Base-by-base conservation (phyloP, 2,888 invertebrate species). In the Troides aeacus region DNA sequence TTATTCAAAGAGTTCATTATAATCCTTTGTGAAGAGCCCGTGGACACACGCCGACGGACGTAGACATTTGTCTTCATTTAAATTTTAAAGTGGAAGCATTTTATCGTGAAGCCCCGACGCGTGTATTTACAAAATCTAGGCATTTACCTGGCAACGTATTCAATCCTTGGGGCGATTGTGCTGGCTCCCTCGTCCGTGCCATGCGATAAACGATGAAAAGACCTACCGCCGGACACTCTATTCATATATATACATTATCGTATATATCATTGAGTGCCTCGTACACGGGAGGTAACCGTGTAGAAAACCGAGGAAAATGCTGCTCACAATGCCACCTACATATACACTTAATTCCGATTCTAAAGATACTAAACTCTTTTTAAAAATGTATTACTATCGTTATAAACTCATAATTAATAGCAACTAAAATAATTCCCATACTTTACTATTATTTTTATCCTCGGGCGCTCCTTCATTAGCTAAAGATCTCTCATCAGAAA, bases 121-220 rank as follows among this genome's bases (percentile, higher is more conserved):
- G 73, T 74, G 76, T 80, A 82, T 82, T 81, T 79, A 77, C 79
- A 79, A 81, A 76, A 74, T 73, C 74, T 70, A 76, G 77, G 73
- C 78, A 79, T 81, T 81, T 85, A 86, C 85, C 82, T 83, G 80
- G 73, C 73, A 75, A 71, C 72, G 80, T 77, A 70, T 70, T 70
- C 70, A 70, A 84, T 88, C 77, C 76, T 72, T 72, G 76, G 75
- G 72, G 71, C 81, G 79, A 85, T 88, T 89, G 86, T 88, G 83
- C 77, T 73, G 75, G 79, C 79, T 80, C 85, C 81, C 80, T 81
- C 84, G 81, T 74, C 82, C 82, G 77, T 84, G 78, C 77, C 74
- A 75, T 73, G 79, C 84, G 87, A 86, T 88, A 88, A 85, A 84
- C 86, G 81, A 78, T 89, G 88, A 89, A 90, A 86, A 85, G 86